Evolutionary conservation across 1,140 invertebrate species (phyloP), one percentile per base, ranked within the genome.

Genomic region (Panagrolaimus sp.): DNA sequence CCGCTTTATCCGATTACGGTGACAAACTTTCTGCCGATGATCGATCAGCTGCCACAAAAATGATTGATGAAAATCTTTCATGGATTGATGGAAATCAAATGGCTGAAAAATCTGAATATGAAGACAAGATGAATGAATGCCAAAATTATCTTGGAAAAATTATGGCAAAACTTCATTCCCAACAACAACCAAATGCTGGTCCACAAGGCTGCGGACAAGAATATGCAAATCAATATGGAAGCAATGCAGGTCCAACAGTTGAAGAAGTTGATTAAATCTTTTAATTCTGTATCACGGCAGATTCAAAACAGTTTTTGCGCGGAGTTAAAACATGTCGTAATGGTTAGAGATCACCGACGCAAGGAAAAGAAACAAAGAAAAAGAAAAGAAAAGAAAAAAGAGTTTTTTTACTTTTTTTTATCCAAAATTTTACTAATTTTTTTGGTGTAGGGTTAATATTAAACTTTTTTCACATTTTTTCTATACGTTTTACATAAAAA

Each of bases 41-140:
- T 26, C 52, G 52, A 2, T 28, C 21, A 17, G n/a, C 12, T 2
- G 52, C 52, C 17, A 72, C 87, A 87, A 76, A 82, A 96, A 76
- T 93, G 84, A 93, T 91, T 84, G 91, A 92, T 76, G 92, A 95
- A 74, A 90, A 91, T 65, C 91, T 97, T 82, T 89, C 90, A 73
- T 97, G 94, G 94, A 87, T 97, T 55, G 94, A 97, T 84, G 88
- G 88, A 32, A 97, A 97, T 84, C 91, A 94, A 83, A 85, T 90
- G n/a, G 91, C 91, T 0, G 91, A 94, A 68, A 94, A 93, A 83
- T 92, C 94, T 83, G 93, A 95, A 84, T 94, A 91, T 77, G 91
- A 94, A 82, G 90, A 93, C 84, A 91, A 93, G 79, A 91, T 92
- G 84, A 93, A 94, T 84, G 88, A 90, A 43, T 82, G 90, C 7